Evolutionary conservation across 2,888 invertebrate species (phyloP), one percentile per base, ranked within the genome.

Genomic region (Dinocampus coccinellae): DNA sequence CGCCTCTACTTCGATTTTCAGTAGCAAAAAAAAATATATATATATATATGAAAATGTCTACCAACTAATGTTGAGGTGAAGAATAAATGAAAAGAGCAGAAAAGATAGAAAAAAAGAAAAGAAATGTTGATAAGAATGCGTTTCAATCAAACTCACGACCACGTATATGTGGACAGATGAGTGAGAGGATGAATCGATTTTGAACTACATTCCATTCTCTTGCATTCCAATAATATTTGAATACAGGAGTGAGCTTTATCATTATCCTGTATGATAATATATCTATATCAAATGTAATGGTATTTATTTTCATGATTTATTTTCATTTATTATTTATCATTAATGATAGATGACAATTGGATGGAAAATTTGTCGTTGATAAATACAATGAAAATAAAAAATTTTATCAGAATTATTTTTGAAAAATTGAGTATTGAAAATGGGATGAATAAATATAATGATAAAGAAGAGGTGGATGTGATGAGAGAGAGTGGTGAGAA

Each of bases 151-250:
- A 47, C 58, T 39, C 57, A 33, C 16, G 20, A 22, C 3, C 39
- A 26, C 11, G 20, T 26, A 29, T 24, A 58, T 16, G 16, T 47
- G 3, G 47, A 58, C n/a, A 58, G 22, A 34, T 36, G n/a, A 22
- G n/a, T n/a, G n/a, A n/a, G n/a, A n/a, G n/a, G n/a, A n/a, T n/a
- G n/a, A 29, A 29, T 42, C 42, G 24, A 39, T 47, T 47, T 47
- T n/a, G 47, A 47, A 47, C 47, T 47, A 47, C 67, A 33, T 67
- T 67, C 58, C 67, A 67, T 20, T 60, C 66, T 58, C 29, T 16
- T 47, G 47, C 36, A 67, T 58, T 67, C 67, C 67, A 58, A 52
- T 42, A 47, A 67, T 67, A 67, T 67, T 67, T 42, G 67, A 58
- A 58, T 29, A 52, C 58, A 42, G 36, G 47, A 53, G 26, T 57